Base-by-base conservation (phyloP, 1,140 invertebrate genomes). In the Pissodes strobi region DNA sequence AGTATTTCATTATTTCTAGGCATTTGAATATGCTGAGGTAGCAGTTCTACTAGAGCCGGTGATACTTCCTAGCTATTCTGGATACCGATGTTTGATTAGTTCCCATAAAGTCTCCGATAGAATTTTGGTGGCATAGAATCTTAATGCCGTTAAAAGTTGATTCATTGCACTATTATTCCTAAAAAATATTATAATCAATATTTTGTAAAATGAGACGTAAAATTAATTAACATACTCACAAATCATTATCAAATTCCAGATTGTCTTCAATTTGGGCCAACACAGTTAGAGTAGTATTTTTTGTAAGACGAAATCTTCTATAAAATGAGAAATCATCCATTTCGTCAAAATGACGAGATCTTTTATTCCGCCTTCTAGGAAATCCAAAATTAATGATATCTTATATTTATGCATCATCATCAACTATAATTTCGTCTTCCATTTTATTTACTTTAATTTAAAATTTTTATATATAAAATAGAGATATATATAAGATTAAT, bases 141-240 rank as follows among this genome's bases (percentile, higher is more conserved):
- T 9, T 3, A 66, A 37, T 8, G 48, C n/a, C 5, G 49, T 61
- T 45, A 66, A 21, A 3, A 66, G 19, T 53, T 61, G 64, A 55
- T 61, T 66, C 3, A 66, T 61, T 4, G 64, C 52, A 46, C 37
- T 61, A 21, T 66, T 66, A 30, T 66, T 66, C 27, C 64, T 66
- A 21, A 30, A 61, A 66, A n/a, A 61, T 9, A 37, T n/a, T n/a
- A n/a, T n/a, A n/a, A n/a, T n/a, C n/a, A n/a, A n/a, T n/a, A n/a
- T n/a, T n/a, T n/a, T n/a, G n/a, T n/a, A n/a, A n/a, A n/a, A n/a
- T n/a, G n/a, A n/a, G n/a, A n/a, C n/a, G n/a, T n/a, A n/a, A n/a
- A n/a, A n/a, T n/a, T n/a, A 48, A 48, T 15, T 45, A 27, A 51
- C 15, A 45, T 39, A 53, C 39, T 53, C 22, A 63, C 48, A 13